phyloP scores from a whole-genome alignment of 2,888 invertebrate species.

The Eumerus sabulonum region DNA sequence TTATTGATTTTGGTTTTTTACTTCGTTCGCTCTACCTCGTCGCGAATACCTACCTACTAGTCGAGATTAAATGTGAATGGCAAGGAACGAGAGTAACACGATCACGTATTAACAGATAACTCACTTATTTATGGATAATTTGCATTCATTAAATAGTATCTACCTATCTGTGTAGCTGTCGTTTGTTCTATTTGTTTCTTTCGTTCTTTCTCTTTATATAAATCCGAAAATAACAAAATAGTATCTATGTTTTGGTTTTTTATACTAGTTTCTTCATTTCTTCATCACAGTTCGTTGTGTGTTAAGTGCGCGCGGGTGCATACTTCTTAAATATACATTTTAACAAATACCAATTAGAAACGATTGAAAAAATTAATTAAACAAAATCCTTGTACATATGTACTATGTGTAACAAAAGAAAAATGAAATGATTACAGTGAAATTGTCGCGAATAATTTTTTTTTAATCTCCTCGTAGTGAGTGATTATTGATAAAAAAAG shows the following conservation, averaged over 20 bases:
- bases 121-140: constrained; percentile 41
- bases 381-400: constrained; percentile 1
- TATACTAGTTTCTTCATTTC: constrained; percentile 5
- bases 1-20: too few species aligned
- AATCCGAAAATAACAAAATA: constrained; percentile 18
- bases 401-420: background rate
- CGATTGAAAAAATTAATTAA: constrained; percentile 13
- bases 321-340: background rate
- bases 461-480: constrained; percentile 38
- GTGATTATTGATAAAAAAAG: constrained; percentile 65
- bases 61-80: constrained; percentile 44
- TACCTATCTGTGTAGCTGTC: constrained; percentile 2
- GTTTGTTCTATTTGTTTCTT: constrained; percentile 8
- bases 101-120: constrained; percentile 59
- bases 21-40: constrained; percentile 16
- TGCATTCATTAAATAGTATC: constrained; percentile 15
- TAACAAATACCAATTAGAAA: constrained; percentile 18
- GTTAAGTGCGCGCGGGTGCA: constrained; percentile 16
- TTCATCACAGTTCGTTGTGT: constrained; percentile 11
- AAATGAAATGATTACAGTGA: constrained; percentile 27
- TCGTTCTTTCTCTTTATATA: constrained; percentile 11
- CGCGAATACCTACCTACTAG: constrained; percentile 1
- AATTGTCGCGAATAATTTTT: constrained; percentile 34
- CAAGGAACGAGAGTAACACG: constrained; percentile 47
- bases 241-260: constrained; percentile 12